Base-by-base conservation (phyloP, 2,113 vertebrate genomes). In the Bubo bubo region DNA sequence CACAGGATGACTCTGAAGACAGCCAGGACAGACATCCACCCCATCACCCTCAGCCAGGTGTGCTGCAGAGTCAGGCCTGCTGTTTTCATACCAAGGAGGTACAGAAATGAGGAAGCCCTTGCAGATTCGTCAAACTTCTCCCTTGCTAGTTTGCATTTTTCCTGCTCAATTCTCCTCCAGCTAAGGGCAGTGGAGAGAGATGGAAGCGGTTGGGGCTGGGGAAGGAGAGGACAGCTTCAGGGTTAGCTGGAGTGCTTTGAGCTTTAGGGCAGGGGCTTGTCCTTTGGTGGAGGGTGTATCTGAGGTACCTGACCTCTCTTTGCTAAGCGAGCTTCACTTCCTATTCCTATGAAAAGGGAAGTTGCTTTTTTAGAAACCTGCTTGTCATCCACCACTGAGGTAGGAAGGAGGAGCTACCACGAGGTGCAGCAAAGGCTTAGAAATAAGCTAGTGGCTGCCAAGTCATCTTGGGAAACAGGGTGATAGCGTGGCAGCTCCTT, bases 281-380 rank as follows among this genome's bases (percentile, higher is more conserved):
- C 35, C 37, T 66, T 68, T 37, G 45, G 11, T 3, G 5, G 27
- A 71, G 23, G 67, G 34, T 6, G 4, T 8, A 12, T 84, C 27
- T 90, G 77, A 68, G 37, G 20, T 73, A 71, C 45, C 74, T 14
- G 50, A 64, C 16, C 4, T 17, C 47, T 77, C 84, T 92, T 73
- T 73, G 79, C 71, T 85, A 41, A 73, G 39, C 0, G 2, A 96
- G 63, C 80, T 88, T 96, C 89, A 95, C 74, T 96, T 97, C 91
- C 87, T 77, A 94, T 35, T 88, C 87, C 81, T 56, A 10, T 4
- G 34, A 96, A 97, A 96, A 95, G 75, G 71, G 96, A 97, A 97
- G 94, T 94, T 88, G 77, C 41, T 77, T 55, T 93, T 96, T 96
- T 28, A 96, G 91, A 95, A 59, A 74, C 50, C 52, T 56, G 82